phyloP scores from a whole-genome alignment of 2,888 invertebrate species.

The Drosophila villosipedis region DNA sequence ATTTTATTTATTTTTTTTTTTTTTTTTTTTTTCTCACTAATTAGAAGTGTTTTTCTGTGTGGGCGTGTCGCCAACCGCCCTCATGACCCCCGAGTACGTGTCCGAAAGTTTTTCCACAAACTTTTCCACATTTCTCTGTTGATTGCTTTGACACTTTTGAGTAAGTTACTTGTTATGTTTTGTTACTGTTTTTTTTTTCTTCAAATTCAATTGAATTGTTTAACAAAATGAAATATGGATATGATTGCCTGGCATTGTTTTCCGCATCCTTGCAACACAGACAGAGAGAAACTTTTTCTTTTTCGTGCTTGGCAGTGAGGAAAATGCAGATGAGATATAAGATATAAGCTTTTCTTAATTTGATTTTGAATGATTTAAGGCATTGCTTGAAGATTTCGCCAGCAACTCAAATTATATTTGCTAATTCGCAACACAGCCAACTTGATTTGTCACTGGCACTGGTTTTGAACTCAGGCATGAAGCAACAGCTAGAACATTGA shows the following conservation, averaged over 20 bases:
- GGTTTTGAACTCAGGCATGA: slow-evolving; percentile 17
- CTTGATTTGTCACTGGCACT: not conserved
- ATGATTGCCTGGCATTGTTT: slow-evolving; percentile 62
- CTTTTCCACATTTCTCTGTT: slow-evolving; percentile 56
- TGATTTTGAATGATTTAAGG: not conserved
- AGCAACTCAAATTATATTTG: not conserved
- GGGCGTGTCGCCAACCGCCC: slow-evolving; percentile 39
- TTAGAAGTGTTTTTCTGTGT: slow-evolving; percentile 65
- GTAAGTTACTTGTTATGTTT: slow-evolving; percentile 42
- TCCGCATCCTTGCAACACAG: not conserved
- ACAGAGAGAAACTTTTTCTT: not conserved
- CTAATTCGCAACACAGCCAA: not conserved
- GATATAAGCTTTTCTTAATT: not conserved
- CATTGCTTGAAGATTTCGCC: not conserved
- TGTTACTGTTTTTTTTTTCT: slow-evolving; percentile 19
- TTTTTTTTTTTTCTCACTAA: slow-evolving; percentile 51
- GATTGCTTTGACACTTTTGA: slow-evolving; percentile 80
- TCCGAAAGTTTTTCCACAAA: slow-evolving; percentile 65
- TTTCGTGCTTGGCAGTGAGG: not conserved
- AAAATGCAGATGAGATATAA: not conserved
- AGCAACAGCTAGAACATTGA: slow-evolving; percentile 41
- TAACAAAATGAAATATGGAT: slow-evolving; percentile 63
- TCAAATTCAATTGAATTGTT: slow-evolving; percentile 71
- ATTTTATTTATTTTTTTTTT: slow-evolving; percentile 31
- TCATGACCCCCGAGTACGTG: slow-evolving; percentile 56